Conservation (phyloP, 2,888 invertebrate species). For the Liposcelis brunnea region DNA sequence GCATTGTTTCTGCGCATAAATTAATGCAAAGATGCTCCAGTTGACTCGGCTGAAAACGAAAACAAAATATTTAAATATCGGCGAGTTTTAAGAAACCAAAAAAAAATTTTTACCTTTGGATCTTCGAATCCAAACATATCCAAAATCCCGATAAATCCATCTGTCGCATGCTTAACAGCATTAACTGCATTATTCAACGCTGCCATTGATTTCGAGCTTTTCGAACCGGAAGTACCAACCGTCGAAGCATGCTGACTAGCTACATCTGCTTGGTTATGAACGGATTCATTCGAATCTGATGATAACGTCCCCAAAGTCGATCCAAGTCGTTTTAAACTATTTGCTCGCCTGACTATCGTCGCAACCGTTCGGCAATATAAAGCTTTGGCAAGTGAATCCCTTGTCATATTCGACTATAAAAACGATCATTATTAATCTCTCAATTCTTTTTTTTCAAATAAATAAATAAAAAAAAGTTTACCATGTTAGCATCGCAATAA, state of each 20-base stretch:
- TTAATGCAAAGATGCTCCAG: constrained; percentile 90
- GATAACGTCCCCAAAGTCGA: constrained; percentile 53
- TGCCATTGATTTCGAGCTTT: constrained; percentile 62
- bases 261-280: constrained; percentile 70
- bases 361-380: constrained; percentile 88
- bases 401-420: constrained; percentile 57
- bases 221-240: constrained; percentile 57
- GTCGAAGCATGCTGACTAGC: constrained; percentile 74
- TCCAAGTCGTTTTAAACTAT: constrained; percentile 64
- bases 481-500: constrained; percentile 65
- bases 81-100: neutral
- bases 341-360: constrained; percentile 81
- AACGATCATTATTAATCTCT: too few species aligned
- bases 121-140: constrained; percentile 97
- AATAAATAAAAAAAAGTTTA: constrained; percentile 17
- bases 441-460: too few species aligned
- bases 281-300: constrained; percentile 82
- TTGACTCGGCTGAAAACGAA: constrained; percentile 44
- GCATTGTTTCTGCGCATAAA: constrained; percentile 92
- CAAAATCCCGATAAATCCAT: constrained; percentile 86
- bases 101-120: constrained; percentile 38
- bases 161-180: constrained; percentile 81
- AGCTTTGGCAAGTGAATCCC: constrained; percentile 79
- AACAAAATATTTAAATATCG: neutral
- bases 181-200: constrained; percentile 81